Conservation (phyloP, 1,140 invertebrate genomes). For the Magallana gigas region DNA sequence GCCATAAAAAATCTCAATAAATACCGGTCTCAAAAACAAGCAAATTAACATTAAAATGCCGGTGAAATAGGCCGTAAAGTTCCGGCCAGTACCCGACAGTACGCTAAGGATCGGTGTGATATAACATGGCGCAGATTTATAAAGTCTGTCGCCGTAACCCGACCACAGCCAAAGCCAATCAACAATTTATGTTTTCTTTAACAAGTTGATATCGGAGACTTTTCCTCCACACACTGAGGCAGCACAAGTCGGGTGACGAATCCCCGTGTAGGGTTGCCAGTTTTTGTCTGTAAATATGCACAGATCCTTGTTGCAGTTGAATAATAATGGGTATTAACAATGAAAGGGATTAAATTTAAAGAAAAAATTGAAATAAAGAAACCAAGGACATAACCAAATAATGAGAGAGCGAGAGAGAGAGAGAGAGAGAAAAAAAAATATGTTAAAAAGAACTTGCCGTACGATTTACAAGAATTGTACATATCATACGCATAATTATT, state of each 20-base stretch:
- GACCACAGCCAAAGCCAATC: conserved; percentile 17
- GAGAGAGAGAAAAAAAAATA: neutral
- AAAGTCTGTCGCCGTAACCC: neutral
- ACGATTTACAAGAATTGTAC: neutral
- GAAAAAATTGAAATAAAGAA: neutral
- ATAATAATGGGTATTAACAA: conserved; percentile 26
- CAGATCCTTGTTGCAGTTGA: conserved; percentile 8
- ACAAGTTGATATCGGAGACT: conserved; percentile 16
- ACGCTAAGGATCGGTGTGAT: neutral
- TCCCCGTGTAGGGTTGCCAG: neutral
- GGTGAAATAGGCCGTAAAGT: neutral
- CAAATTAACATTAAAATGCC: conserved; percentile 3
- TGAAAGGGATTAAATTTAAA: neutral
- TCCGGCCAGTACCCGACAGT: neutral
- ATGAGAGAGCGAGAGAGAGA: neutral
- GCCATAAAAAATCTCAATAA: conserved; percentile 9
- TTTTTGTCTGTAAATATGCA: conserved; percentile 19
- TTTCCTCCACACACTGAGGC: neutral
- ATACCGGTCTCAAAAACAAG: conserved; percentile 29
- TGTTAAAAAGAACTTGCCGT: neutral
- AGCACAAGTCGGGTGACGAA: neutral
- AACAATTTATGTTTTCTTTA: neutral
- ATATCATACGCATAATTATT: neutral
- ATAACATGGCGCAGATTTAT: neutral
- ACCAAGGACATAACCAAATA: neutral